These are phyloP conservation scores for Dendroctonus ponderosae DNA, from an alignment of 1,140 invertebrate species.

Conservation along the genomic window DNA sequence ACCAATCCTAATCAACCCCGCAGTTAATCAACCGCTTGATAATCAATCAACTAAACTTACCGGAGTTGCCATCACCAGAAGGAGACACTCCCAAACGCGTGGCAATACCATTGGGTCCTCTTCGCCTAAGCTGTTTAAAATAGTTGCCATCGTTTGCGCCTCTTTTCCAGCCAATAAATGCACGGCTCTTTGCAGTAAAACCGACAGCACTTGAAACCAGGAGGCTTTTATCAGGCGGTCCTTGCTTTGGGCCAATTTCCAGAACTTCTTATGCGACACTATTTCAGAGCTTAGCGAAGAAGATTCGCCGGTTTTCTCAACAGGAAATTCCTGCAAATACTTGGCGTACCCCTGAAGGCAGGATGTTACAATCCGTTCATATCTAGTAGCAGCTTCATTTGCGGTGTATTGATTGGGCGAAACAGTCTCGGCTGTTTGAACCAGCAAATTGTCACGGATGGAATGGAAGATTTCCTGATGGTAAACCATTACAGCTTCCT, in stretches of 20 bases:
- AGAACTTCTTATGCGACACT: slow-evolving; percentile 66
- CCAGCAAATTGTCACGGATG: slow-evolving; percentile 67
- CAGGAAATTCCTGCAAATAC: slow-evolving; percentile 58
- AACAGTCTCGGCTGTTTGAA: slow-evolving; percentile 64
- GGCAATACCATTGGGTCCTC: slow-evolving; percentile 64
- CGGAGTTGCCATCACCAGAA: slow-evolving; percentile 60
- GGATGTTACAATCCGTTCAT: slow-evolving; percentile 65
- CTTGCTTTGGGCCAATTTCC: slow-evolving; percentile 67
- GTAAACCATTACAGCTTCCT: slow-evolving; percentile 73
- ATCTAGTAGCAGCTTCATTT: slow-evolving; percentile 70
- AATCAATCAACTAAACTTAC: slow-evolving; percentile 50
- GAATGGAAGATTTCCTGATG: slow-evolving; percentile 74
- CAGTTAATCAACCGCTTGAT: neutral
- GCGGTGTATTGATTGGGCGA: slow-evolving; percentile 56
- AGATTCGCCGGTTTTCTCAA: slow-evolving; percentile 55
- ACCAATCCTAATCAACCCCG: slow-evolving; percentile 60
- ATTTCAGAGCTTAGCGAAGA: slow-evolving; percentile 56
- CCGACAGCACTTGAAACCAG: slow-evolving; percentile 66
- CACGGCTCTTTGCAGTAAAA: slow-evolving; percentile 58
- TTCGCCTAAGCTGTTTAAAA: slow-evolving; percentile 68
- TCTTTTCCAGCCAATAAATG: slow-evolving; percentile 54
- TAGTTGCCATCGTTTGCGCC: slow-evolving; percentile 58
- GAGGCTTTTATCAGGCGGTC: slow-evolving; percentile 58
- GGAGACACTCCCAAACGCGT: slow-evolving; percentile 69
- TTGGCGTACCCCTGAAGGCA: slow-evolving; percentile 67